A percentile compares a stretch with the other conserved stretches of the same genome.
These are phyloP conservation scores for Darevskia nairensis DNA, from an alignment of 2,797 vertebrate genomes.

Conservation along the genomic window DNA sequence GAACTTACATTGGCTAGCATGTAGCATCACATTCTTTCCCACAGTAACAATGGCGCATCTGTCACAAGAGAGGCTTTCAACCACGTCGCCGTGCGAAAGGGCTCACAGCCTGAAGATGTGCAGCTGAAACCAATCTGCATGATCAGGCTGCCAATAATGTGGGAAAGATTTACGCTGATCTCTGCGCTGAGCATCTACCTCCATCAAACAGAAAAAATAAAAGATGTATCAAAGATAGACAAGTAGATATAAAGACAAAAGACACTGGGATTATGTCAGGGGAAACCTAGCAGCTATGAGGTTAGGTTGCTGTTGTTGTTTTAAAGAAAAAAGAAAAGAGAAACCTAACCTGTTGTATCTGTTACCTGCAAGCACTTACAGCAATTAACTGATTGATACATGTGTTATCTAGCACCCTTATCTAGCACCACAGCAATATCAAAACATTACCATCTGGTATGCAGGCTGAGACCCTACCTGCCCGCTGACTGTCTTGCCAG, in stretches of 20 bases:
- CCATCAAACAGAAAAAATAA: background rate
- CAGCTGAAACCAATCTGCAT: background rate
- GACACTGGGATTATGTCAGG: too few relatives aligned
- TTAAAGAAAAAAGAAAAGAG: too few relatives aligned
- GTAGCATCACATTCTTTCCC: background rate
- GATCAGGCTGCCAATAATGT: background rate
- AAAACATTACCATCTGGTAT: too few relatives aligned
- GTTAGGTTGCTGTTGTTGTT: background rate
- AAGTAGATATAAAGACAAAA: background rate
- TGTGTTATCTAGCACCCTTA: too few relatives aligned
- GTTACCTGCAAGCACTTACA: too few relatives aligned
- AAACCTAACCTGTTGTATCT: background rate
- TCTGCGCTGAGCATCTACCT: background rate
- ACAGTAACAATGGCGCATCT: background rate
- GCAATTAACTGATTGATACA: too few relatives aligned
- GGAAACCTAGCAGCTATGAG: background rate
- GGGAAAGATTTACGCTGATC: background rate
- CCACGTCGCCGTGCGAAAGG: background rate
- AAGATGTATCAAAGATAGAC: background rate
- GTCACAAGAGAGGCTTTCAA: background rate
- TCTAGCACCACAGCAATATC: too few relatives aligned
- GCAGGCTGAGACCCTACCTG: too few relatives aligned
- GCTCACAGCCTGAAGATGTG: background rate
- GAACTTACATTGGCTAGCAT: too few relatives aligned
- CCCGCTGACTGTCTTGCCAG: too few relatives aligned